Percentiles rank a stretch among this genome's conserved stretches.
phyloP scores from a whole-genome alignment of 2,113 vertebrate genomes.

The Noturus placidus region DNA sequence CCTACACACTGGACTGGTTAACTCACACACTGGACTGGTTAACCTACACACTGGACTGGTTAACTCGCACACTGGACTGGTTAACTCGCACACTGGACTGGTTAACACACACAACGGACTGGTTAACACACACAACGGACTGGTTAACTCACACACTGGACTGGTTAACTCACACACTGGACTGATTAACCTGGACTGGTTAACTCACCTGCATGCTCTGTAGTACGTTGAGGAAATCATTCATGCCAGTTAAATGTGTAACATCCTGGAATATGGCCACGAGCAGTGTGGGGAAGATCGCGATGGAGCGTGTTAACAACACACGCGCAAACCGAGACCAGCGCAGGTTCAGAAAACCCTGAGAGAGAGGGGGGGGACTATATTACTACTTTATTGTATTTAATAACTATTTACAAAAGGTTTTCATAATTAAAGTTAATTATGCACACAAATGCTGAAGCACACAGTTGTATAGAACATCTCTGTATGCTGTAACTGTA shows the following conservation, averaged over 20 bases:
- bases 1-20: too few species aligned
- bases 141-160: background rate
- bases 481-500: too few species aligned
- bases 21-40: too few species aligned
- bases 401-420: background rate
- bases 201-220: slow-evolving; percentile 88
- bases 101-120: too few species aligned
- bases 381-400: background rate
- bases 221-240: slow-evolving; percentile 92
- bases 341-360: slow-evolving; percentile 92
- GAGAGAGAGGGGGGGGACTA: slow-evolving; percentile 27
- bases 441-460: background rate
- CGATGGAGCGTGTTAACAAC: slow-evolving; percentile 86
- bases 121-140: too few species aligned
- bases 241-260: slow-evolving; percentile 87
- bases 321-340: slow-evolving; percentile 92
- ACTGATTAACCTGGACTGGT: background rate
- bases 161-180: background rate
- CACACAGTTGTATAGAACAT: too few species aligned
- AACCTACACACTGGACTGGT: too few species aligned
- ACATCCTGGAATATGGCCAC: slow-evolving; percentile 90
- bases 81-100: too few species aligned
- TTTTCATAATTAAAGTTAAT: background rate
- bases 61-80: too few species aligned
- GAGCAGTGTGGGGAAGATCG: slow-evolving; percentile 85